phyloP scores from a whole-genome alignment of 2,113 vertebrate genomes.

The Chloebia gouldiae region DNA sequence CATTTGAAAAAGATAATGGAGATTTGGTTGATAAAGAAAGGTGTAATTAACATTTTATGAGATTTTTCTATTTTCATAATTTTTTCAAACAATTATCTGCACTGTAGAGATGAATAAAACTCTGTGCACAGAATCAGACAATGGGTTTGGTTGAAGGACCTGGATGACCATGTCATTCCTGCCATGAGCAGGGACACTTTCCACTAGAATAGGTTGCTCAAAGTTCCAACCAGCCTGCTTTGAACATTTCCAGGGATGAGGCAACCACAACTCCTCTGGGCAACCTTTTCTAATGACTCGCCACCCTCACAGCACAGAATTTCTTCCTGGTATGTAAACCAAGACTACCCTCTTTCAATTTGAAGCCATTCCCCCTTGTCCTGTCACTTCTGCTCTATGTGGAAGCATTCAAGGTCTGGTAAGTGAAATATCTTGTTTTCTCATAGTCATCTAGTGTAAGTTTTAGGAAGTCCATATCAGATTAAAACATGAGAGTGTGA shows the following conservation, averaged over 20 bases:
- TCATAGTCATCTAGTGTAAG: not conserved
- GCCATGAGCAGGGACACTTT: not conserved
- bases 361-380: not conserved
- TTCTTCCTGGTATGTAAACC: not conserved
- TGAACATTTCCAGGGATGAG: not conserved
- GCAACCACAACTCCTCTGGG: not conserved
- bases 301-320: not conserved
- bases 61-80: not conserved
- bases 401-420: accelerated
- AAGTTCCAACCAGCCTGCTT: not conserved
- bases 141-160: not conserved
- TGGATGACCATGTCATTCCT: not conserved
- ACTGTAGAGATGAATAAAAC: not conserved
- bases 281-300: not conserved
- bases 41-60: not conserved
- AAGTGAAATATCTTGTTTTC: not conserved
- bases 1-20: not conserved
- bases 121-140: not conserved
- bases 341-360: not conserved
- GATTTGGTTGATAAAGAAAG: not conserved
- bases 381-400: not conserved
- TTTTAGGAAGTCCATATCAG: not conserved
- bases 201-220: not conserved
- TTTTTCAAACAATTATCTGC: not conserved
- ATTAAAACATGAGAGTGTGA: not conserved